Evolutionary conservation across 1,140 invertebrate species (phyloP), one percentile per base, ranked within the genome.

Genomic region (Aphaenogaster floridana): DNA sequence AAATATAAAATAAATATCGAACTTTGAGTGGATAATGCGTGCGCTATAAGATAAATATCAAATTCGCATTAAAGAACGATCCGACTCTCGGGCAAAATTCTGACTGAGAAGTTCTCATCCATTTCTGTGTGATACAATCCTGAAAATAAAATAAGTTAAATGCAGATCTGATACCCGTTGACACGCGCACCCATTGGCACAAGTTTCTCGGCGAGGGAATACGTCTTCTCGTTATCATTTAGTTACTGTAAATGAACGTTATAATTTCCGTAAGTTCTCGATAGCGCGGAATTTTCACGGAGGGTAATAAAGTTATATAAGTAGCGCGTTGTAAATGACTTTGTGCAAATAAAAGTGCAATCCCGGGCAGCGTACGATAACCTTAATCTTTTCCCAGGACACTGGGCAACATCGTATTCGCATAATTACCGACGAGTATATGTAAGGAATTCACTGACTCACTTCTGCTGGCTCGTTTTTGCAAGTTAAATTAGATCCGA

Each of bases 311-410:
- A 68, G 69, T 69, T 78, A 69, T 71, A 89, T 79, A 80, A 80
- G 80, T 89, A 89, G 50, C 54, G 39, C 28, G 50, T 36, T 52
- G 36, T 50, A 52, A 74, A 57, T 15, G 34, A 42, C 28, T 11
- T 15, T 5, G 11, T 11, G n/a, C 17, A 28, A 71, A 88, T 59
- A 88, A 88, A 87, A 77, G 4, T 50, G 28, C 63, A 39, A 86
- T 76, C 45, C n/a, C 8, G 42, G 21, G 52, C 45, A 34, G 42
- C 15, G 59, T 59, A 63, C 28, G 76, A 85, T 86, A 87, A 88
- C 63, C 61, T 88, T 87, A 83, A 71, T 91, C 88, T 57, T 17
- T 57, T 63, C 78, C 83, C 11, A 42, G 6, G 39, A 66, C 45
- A 17, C 28, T n/a, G 45, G 54, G 17, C 61, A 11, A 52, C 57